phyloP scores from a whole-genome alignment of 2,797 vertebrate species.

The Sternarchorhynchus goeldii region DNA sequence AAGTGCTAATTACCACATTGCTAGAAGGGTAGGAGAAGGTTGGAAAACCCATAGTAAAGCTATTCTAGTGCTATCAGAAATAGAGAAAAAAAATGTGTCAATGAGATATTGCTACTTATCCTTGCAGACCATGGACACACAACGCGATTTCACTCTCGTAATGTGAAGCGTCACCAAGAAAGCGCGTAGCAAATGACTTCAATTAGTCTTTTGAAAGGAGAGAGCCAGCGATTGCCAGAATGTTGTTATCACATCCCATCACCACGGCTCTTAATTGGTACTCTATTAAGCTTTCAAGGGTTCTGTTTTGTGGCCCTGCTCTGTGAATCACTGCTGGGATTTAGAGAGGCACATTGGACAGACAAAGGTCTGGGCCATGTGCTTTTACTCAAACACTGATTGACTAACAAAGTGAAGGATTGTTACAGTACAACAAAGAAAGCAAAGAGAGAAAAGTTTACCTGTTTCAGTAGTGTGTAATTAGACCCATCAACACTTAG shows the following conservation, averaged over 20 bases:
- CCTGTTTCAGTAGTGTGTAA: conserved; percentile 98
- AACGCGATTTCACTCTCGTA: conserved; percentile 41
- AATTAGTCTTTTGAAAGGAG: conserved; percentile 55
- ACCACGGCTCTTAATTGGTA: conserved; percentile 56
- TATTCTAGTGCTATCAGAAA: neutral
- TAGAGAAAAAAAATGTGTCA: neutral
- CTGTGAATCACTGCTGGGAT: conserved; percentile 40
- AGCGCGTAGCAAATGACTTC: conserved; percentile 45
- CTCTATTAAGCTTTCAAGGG: conserved; percentile 54
- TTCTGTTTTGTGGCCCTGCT: conserved; percentile 38
- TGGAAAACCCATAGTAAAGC: too few species aligned
- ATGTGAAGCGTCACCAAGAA: conserved; percentile 38
- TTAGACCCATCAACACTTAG: conserved; percentile 97
- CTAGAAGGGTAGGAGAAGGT: too few species aligned
- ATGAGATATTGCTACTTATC: neutral
- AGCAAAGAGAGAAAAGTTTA: conserved; percentile 55
- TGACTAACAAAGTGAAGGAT: conserved; percentile 1
- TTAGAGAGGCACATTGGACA: conserved; percentile 37
- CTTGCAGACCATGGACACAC: conserved; percentile 27
- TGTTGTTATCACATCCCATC: conserved; percentile 50
- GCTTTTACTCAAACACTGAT: conserved; percentile 30
- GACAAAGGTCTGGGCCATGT: neutral
- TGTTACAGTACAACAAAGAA: conserved; percentile 6
- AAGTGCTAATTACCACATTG: too few species aligned
- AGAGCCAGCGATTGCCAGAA: conserved; percentile 39